Evolutionary conservation across 1,140 invertebrate genomes (phyloP).

Genomic region (Brachionus rotundiformis): DNA sequence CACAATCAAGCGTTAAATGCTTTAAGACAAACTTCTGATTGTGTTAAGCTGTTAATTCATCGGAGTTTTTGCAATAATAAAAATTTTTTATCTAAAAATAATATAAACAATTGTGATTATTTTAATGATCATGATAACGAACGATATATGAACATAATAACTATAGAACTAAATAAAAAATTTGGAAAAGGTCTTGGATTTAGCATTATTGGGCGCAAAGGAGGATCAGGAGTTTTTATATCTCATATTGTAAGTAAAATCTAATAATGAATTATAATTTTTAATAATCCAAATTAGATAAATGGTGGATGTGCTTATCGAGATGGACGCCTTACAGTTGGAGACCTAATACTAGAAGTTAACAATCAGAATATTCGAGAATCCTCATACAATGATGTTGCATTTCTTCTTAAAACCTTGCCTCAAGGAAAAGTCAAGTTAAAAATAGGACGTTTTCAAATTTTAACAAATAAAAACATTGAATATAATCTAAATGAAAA

Average conservation of each 20-base stretch:
- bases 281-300: conserved; percentile 60
- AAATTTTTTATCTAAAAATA: not conserved
- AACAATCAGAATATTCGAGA: conserved; percentile 83
- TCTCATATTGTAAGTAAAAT: conserved; percentile 80
- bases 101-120: not conserved
- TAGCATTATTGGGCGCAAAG: conserved; percentile 81
- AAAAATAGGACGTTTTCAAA: conserved; percentile 41
- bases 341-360: conserved; percentile 85
- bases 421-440: conserved; percentile 44
- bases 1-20: conserved; percentile 69
- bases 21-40: conserved; percentile 66
- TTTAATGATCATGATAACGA: conserved; percentile 67
- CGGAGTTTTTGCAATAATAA: conserved; percentile 68
- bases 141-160: conserved; percentile 76
- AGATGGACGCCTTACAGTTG: conserved; percentile 85
- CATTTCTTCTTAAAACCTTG: conserved; percentile 57
- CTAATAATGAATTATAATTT: not conserved
- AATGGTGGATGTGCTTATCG: conserved; percentile 85
- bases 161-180: conserved; percentile 87
- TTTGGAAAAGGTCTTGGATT: conserved; percentile 87
- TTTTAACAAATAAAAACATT: not conserved
- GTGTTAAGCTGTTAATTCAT: conserved; percentile 84
- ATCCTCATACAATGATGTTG: conserved; percentile 80
- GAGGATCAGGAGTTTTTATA: conserved; percentile 85
- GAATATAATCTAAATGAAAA: not conserved